Base-by-base conservation (phyloP, 2,113 vertebrate species). In the Sebastes fasciatus region DNA sequence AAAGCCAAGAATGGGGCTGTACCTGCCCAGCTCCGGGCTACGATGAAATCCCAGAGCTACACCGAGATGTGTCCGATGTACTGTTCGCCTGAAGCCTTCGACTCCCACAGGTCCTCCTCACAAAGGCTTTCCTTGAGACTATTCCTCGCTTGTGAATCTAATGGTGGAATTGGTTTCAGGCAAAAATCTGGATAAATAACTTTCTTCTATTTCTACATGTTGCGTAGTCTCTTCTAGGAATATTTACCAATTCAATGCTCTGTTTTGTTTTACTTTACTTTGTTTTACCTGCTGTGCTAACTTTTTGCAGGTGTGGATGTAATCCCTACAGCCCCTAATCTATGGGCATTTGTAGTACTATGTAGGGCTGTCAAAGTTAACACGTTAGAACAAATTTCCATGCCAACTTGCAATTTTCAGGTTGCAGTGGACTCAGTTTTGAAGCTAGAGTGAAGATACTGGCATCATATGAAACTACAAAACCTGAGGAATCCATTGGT, bases 11-110 rank as follows among this genome's bases (percentile, higher is more conserved):
- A 26, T 17, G 43, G 17, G n/a, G 19, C 58, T 14, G 16, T 4
- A 14, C 17, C 55, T 45, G 54, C 54, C 54, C 1, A 57, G 26
- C 82, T 16, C 23, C 17, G 40, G 70, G 46, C 63, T 21, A 34
- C 0, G 2, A 16, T 17, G 21, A 71, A 65, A 68, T 40, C 64
- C 26, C 40, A 23, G 26, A 51, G 58, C 55, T n/a, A 9, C 80
- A 77, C 40, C 49, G 34, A 9, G 14, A 64, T 55, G 17, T 62
- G 23, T 63, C 17, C 2, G 0, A 23, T 68, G 5, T 8, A 19
- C 23, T 4, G 70, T 49, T 63, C 0, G 54, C 77, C 83, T 17
- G 8, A 14, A 80, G 57, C 57, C n/a, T 40, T n/a, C 45, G n/a
- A 0, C 16, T 21, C 77, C 58, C 63, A 16, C 40, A 42, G 16